Base-by-base conservation (phyloP, 2,888 invertebrate species). In the Alentia gelatinosa region DNA sequence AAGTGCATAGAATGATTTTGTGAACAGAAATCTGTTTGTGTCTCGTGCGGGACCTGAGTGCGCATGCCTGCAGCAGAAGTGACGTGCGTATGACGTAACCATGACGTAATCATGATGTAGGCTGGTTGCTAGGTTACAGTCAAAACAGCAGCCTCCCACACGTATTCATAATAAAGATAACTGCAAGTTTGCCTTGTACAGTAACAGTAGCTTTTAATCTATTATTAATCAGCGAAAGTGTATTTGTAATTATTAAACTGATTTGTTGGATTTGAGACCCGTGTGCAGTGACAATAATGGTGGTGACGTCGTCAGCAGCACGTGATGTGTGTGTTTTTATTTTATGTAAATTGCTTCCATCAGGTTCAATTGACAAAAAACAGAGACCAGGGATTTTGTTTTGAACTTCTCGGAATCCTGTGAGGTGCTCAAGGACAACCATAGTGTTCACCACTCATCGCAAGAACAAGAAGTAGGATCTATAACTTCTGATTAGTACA, bases 341-440 rank as follows among this genome's bases (percentile, higher is more conserved):
- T n/a, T n/a, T n/a, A n/a, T n/a, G n/a, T 40, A 39, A 37, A 26
- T 39, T 83, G 83, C 83, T 83, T 83, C 83, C 37, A 83, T 68
- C 68, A 68, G 68, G 30, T 26, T n/a, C n/a, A 12, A n/a, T n/a
- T n/a, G n/a, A n/a, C n/a, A n/a, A n/a, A n/a, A n/a, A 33, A 68
- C 15, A 3, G 68, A 68, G 12, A 33, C 12, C 30, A 26, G 12
- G 68, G 68, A 68, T 30, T 30, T 68, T 30, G 33, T 68, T 12
- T 4, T 26, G 12, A 33, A 26, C 30, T 68, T 68, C 30, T 68
- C 30, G 12, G 68, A 68, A n/a, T 39, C n/a, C 83, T 83, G 83
- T 40, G 39, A 30, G 83, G 83, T 83, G 83, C 83, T 83, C 83
- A 83, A 83, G 3, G n/a, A 40, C n/a, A n/a, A 83, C 83, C 83